A percentile compares a stretch with the other conserved stretches of the same genome.
These are phyloP conservation scores for Epinephelus awoara DNA, from an alignment of 2,797 vertebrate species.

Conservation along the genomic window DNA sequence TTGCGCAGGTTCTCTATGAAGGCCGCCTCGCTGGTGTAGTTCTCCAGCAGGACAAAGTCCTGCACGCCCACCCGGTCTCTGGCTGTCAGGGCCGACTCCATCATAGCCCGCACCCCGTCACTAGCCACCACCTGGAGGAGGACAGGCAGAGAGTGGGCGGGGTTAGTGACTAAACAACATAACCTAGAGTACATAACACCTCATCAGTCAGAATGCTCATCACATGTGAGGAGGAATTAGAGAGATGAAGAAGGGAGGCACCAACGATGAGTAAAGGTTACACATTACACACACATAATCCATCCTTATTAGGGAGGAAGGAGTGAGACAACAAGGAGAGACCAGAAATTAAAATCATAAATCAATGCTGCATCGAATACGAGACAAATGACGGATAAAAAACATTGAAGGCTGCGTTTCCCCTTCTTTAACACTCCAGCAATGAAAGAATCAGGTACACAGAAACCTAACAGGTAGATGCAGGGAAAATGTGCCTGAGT, in stretches of 20 bases:
- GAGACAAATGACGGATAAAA: background rate
- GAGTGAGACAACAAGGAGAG: background rate
- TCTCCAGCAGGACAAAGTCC: slow-evolving; percentile 98
- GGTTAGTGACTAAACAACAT: slow-evolving; percentile 5
- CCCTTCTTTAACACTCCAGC: too few species aligned
- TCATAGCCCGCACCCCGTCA: slow-evolving; percentile 93
- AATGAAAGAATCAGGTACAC: background rate
- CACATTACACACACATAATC: slow-evolving; percentile 21
- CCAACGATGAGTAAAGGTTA: background rate
- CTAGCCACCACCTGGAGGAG: slow-evolving; percentile 89
- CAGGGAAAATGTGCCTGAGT: too few species aligned
- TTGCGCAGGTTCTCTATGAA: slow-evolving; percentile 98
- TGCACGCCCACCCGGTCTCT: slow-evolving; percentile 98
- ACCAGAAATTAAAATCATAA: background rate
- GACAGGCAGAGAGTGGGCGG: slow-evolving; percentile 2
- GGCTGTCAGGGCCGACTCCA: slow-evolving; percentile 98
- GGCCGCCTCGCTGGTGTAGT: slow-evolving; percentile 96
- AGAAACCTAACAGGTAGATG: background rate
- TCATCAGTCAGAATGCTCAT: slow-evolving; percentile 29
- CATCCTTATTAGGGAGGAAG: slow-evolving; percentile 14
- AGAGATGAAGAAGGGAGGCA: background rate
- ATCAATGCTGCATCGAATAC: background rate
- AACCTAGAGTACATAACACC: slow-evolving; percentile 11
- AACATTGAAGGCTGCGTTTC: too few species aligned
- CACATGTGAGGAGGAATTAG: background rate